Evolutionary conservation across 2,888 invertebrate genomes (phyloP).

Genomic region (Nephrotoma appendiculata): DNA sequence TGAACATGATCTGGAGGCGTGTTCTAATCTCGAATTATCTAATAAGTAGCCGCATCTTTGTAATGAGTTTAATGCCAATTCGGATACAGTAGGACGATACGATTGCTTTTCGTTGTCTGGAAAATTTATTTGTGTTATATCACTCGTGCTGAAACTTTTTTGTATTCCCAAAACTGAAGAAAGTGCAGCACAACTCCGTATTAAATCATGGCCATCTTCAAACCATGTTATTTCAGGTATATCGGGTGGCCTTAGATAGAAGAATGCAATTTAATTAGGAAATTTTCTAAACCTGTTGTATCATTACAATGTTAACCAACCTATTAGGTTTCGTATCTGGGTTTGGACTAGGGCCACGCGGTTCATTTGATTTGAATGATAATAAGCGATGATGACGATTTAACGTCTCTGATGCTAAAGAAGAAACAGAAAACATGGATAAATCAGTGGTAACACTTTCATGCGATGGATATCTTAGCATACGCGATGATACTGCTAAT

Average conservation of each 20-base stretch:
- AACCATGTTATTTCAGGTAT: constrained; percentile 49
- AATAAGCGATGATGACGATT: constrained; percentile 29
- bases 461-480: constrained; percentile 64
- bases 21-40: constrained; percentile 42
- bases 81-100: constrained; percentile 36
- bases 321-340: constrained; percentile 39
- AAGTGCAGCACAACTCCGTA: constrained; percentile 64
- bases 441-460: constrained; percentile 74
- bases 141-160: constrained; percentile 70
- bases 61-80: constrained; percentile 41
- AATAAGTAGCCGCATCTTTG: constrained; percentile 38
- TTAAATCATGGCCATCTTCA: constrained; percentile 64
- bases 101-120: constrained; percentile 25
- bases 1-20: constrained; percentile 56
- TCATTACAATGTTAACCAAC: constrained; percentile 7
- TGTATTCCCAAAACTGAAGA: constrained; percentile 69
- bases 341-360: constrained; percentile 56
- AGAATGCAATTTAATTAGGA: constrained; percentile 5
- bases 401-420: constrained; percentile 41
- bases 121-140: constrained; percentile 47
- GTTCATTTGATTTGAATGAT: constrained; percentile 33
- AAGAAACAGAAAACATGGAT: constrained; percentile 62
- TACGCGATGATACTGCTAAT: constrained; percentile 41
- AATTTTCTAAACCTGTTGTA: neutral
- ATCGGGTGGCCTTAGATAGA: constrained; percentile 31